Percentiles rank a stretch among this genome's conserved stretches.
phyloP scores from a whole-genome alignment of 2,797 vertebrate species.

The Pantherophis vulpinus region DNA sequence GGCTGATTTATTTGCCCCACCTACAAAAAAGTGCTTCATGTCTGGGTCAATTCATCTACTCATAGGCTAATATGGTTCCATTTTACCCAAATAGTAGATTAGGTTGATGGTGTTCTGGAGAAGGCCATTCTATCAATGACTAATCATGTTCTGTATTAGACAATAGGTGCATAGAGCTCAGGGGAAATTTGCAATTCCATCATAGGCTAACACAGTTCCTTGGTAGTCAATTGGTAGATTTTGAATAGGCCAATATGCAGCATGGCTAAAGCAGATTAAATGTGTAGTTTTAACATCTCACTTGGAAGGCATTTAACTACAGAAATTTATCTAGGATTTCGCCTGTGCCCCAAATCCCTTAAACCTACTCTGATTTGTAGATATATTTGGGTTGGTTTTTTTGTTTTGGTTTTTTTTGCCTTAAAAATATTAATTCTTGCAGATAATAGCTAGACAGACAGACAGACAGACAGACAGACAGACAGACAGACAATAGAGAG shows the following conservation, averaged over 20 bases:
- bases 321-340: not conserved
- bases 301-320: not conserved
- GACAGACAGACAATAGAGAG: not conserved
- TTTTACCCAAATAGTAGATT: not conserved
- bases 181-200: not conserved
- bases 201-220: not conserved
- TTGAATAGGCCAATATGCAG: not conserved
- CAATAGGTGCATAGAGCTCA: not conserved
- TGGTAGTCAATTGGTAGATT: not conserved
- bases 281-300: not conserved
- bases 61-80: not conserved
- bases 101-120: not conserved
- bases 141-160: not conserved
- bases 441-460: not conserved
- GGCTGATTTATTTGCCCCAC: not conserved
- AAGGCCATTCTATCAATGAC: not conserved
- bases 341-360: not conserved
- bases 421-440: constrained; percentile 31
- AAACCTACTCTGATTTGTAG: not conserved
- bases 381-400: not conserved
- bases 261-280: not conserved
- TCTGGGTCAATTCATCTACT: not conserved
- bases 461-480: not conserved
- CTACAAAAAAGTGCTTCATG: not conserved
- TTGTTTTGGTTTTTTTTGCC: not conserved